Evolutionary conservation across 2,113 vertebrate genomes (phyloP), one percentile per base, ranked within the genome.

Genomic region (Danionella cerebrum): DNA sequence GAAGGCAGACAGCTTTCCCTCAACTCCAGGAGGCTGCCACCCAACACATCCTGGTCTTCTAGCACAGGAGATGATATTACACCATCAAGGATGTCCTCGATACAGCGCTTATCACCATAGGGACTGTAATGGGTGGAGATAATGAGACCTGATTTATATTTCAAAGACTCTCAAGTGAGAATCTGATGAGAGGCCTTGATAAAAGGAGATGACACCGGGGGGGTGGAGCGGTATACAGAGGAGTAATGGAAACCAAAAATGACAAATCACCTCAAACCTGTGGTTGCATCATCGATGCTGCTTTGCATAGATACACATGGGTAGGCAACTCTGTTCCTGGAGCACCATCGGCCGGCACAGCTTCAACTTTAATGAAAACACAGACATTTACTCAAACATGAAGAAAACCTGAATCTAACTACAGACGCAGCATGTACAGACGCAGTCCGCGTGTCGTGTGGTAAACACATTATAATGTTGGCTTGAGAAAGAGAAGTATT

Each of bases 21-120:
- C 42, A 33, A 44, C 22, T 16, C n/a, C 18, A 11, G 39, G 41
- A 2, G 13, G 39, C 55, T 38, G 60, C 31, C 44, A 52, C 59
- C 45, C 41, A 10, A 31, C 54, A 39, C 62, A 55, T 31, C 22
- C 65, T 52, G 3, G 10, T 38, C n/a, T 18, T 73, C 54, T n/a
- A 75, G 59, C 67, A 75, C 77, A 79, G 75, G 72, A 78, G 81
- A 85, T 80, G 70, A 80, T 78, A 83, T 84, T 81, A 81, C 80
- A 74, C 85, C n/a, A 76, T 84, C 80, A 85, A 87, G 83, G 79
- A 84, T 87, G 83, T 84, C 84, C 86, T 86, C 83, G 74, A 83
- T 87, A 84, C 69, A 47, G 75, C 69, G 73, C 80, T 76, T 75
- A 79, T 87, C 82, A 82, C 83, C 83, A 86, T 83, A 81, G 84